Evolutionary conservation across 2,888 invertebrate genomes (phyloP).

Genomic region (Vesta saturnalis): DNA sequence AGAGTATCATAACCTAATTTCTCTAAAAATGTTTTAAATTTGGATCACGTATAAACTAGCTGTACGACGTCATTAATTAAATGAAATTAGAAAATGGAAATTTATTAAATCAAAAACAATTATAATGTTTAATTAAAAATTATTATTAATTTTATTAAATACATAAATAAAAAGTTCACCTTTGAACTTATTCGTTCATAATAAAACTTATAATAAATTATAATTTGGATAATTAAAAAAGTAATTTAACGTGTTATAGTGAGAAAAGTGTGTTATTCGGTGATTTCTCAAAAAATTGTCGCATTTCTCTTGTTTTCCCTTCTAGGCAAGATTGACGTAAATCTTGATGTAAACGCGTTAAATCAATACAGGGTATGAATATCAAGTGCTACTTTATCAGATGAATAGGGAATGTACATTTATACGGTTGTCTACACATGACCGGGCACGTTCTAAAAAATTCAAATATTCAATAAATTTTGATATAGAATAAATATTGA

Average conservation of each 20-base stretch:
- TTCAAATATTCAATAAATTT: slow-evolving; percentile 36
- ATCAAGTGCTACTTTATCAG: slow-evolving; percentile 49
- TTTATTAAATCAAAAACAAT: neutral
- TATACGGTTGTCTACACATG: slow-evolving; percentile 35
- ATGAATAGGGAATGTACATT: slow-evolving; percentile 41
- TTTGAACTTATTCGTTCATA: neutral
- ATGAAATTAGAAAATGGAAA: neutral
- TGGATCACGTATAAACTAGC: neutral
- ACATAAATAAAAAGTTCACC: too few species aligned
- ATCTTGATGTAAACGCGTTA: slow-evolving; percentile 50
- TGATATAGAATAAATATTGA: neutral
- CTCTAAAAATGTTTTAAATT: too few species aligned
- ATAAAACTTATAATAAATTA: too few species aligned
- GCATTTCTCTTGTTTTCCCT: slow-evolving; percentile 38
- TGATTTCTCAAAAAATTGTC: slow-evolving; percentile 19
- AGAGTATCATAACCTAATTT: too few species aligned
- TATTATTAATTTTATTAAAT: too few species aligned
- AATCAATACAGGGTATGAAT: slow-evolving; percentile 54
- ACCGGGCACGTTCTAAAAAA: slow-evolving; percentile 28
- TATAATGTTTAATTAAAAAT: too few species aligned
- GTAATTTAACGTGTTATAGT: slow-evolving; percentile 11
- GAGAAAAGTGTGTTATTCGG: slow-evolving; percentile 25
- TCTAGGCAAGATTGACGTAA: slow-evolving; percentile 47
- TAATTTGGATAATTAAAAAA: too few species aligned
- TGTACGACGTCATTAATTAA: neutral